Conservation (phyloP, 2,113 vertebrate genomes). For the Calidris pygmaea region DNA sequence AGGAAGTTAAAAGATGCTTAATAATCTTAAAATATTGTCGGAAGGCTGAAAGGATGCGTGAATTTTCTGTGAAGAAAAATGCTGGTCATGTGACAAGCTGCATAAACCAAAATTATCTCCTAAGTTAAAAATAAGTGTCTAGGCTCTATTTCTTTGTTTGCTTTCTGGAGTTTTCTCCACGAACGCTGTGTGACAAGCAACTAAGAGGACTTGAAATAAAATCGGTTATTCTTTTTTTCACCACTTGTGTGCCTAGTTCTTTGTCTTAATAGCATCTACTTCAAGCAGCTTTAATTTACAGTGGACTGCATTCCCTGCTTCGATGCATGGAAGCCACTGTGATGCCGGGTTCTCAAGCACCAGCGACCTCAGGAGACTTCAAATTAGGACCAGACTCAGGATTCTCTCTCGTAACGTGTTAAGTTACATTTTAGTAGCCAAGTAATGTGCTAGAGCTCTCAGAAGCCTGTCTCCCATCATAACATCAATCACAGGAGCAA, state of each 20-base stretch:
- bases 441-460: not conserved
- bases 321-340: accelerated
- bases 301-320: accelerated
- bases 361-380: not conserved
- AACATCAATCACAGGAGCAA: not conserved
- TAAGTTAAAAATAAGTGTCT: constrained; percentile 8
- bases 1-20: not conserved
- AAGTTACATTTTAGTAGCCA: not conserved
- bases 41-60: not conserved
- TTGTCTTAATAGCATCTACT: not conserved
- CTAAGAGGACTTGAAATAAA: not conserved
- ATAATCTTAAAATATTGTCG: constrained; percentile 5
- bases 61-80: not conserved
- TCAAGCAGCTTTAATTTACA: not conserved
- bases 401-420: not conserved
- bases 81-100: not conserved
- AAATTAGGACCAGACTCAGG: not conserved
- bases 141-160: not conserved
- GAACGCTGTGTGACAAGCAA: not conserved
- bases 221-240: not conserved
- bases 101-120: not conserved
- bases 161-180: not conserved
- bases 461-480: not conserved
- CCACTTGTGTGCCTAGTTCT: not conserved
- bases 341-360: not conserved